Conservation (phyloP, 2,797 vertebrate species). For the Graptemys geographica region DNA sequence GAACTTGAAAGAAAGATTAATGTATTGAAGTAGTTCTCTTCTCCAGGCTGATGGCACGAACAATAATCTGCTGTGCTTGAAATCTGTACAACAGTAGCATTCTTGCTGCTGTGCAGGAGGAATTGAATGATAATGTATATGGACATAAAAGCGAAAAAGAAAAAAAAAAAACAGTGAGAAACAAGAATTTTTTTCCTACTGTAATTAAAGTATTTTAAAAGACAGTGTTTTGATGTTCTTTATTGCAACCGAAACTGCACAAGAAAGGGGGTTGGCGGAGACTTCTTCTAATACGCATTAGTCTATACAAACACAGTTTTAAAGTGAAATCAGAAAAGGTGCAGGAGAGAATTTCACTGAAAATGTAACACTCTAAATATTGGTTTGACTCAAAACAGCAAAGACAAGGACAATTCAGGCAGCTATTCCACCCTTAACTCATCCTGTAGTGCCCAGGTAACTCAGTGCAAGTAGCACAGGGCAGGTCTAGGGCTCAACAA, state of each 20-base stretch:
- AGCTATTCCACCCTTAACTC: neutral
- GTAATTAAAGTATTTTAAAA: neutral
- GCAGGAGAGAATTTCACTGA: neutral
- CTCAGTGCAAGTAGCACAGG: neutral
- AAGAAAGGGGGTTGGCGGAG: neutral
- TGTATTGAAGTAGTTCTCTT: neutral
- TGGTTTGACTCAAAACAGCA: neutral
- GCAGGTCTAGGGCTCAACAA: neutral
- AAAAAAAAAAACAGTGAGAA: neutral
- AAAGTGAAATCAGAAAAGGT: neutral
- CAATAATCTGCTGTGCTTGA: neutral
- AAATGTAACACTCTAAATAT: neutral
- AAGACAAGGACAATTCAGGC: neutral
- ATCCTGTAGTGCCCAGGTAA: neutral
- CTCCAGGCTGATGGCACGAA: neutral
- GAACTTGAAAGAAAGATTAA: neutral
- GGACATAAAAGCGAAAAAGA: neutral
- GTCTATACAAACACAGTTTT: neutral
- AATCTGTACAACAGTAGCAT: neutral
- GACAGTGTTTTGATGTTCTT: neutral
- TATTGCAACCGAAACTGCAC: neutral
- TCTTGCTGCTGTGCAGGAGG: neutral
- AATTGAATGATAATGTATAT: neutral
- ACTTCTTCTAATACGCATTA: neutral
- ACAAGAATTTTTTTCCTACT: neutral